These are phyloP conservation scores for Desmophyllum pertusum DNA, from an alignment of 92 coral and sea anemone species.

Conservation along the genomic window DNA sequence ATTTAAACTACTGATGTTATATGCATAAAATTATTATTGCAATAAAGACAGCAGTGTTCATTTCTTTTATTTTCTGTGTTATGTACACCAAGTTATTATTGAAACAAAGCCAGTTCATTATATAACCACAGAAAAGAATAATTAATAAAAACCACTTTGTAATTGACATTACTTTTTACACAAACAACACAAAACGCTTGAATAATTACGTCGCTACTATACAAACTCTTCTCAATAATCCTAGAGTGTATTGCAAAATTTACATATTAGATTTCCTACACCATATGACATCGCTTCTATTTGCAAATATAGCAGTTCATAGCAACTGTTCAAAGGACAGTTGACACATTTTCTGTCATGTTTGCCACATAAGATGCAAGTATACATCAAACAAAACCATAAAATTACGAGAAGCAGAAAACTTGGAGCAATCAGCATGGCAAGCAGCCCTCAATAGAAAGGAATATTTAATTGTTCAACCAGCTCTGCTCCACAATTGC, in stretches of 20 bases:
- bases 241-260: conserved; percentile 30
- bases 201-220: conserved; percentile 7
- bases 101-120: conserved; percentile 19
- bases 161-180: conserved; percentile 5
- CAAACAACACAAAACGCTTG: background rate
- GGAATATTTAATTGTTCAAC: conserved; percentile 61
- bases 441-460: background rate
- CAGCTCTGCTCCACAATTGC: conserved; percentile 98
- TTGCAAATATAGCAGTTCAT: background rate
- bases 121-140: background rate
- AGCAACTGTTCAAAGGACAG: conserved; percentile 29
- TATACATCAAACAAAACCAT: background rate
- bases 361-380: background rate
- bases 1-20: no score
- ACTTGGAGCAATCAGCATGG: background rate
- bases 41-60: background rate
- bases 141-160: background rate
- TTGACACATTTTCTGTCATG: conserved; percentile 1
- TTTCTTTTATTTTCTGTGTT: conserved; percentile 14
- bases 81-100: conserved; percentile 13
- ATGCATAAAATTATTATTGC: no score
- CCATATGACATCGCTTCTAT: conserved; percentile 4
- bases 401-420: background rate
- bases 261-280: conserved; percentile 39
- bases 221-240: conserved; percentile 23